Evolutionary conservation across 2,888 invertebrate genomes (phyloP), one percentile per base, ranked within the genome.

Genomic region (Abrostola triplasia): DNA sequence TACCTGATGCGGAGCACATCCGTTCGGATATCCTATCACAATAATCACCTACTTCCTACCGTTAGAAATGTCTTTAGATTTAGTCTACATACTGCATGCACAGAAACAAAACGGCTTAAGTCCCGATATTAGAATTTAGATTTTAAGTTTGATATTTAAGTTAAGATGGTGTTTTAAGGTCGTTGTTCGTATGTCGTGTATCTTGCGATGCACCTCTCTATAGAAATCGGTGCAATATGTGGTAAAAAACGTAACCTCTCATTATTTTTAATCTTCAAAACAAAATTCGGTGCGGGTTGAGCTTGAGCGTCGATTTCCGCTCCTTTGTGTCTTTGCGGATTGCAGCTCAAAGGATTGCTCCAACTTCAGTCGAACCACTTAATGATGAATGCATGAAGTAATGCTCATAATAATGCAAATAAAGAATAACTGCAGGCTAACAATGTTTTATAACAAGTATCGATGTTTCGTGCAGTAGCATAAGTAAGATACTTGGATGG

Each of bases 1-100:
- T 91, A 93, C 91, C 90, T 92, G 90, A 86, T 85, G 79, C 62
- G 66, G 35, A 85, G 85, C 83, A 82, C 88, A 90, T 91, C 92
- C 91, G 88, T 84, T 88, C 89, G 92, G 89, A 92, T 86, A 88
- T 91, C 88, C 91, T 87, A 87, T 87, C 86, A 88, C 81, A 89
- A 89, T 91, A 92, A 93, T 92, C 85, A 85, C 75, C 83, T 79
- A 88, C 89, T 91, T 94, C 93, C 94, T 91, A 91, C 89, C 87
- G 89, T 88, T 90, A 89, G 83, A 80, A 47, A 63, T 35, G 37
- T 64, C 62, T 73, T 61, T 9, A 57, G 59, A 60, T 57, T 42
- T 50, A 47, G 13, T 62, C 36, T 47, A 58, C 48, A n/a, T 48
- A 48, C 24, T 47, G 8, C 12, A 54, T 10, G 11, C 41, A 48